phyloP scores from a whole-genome alignment of 2,113 vertebrate genomes.

The Bambusicola thoracicus region DNA sequence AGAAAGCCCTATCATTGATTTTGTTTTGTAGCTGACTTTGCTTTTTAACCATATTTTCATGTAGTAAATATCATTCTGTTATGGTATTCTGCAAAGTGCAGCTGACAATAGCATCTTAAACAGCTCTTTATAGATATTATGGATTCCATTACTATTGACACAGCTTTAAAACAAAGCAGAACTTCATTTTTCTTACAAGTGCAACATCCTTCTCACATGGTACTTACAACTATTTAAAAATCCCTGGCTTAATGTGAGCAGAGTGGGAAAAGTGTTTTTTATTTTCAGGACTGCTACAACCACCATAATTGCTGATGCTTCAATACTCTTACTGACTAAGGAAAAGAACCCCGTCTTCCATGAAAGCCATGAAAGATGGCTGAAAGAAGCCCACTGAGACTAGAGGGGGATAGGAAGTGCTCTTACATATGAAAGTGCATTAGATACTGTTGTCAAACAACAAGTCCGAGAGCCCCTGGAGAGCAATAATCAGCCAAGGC shows the following conservation, averaged over 20 bases:
- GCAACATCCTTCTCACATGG: neutral
- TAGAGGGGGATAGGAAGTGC: neutral
- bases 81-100: neutral
- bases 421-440: neutral
- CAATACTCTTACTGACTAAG: neutral
- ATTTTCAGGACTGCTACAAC: neutral
- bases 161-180: constrained; percentile 12
- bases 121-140: constrained; percentile 8
- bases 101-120: neutral
- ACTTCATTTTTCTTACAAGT: constrained; percentile 1
- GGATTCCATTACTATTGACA: neutral
- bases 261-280: neutral
- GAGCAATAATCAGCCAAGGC: too few relatives aligned
- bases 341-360: rapidly evolving
- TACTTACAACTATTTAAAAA: neutral
- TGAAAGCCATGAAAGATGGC: neutral
- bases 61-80: neutral
- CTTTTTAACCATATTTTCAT: constrained; percentile 31
- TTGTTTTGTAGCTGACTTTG: constrained; percentile 17
- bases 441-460: too few relatives aligned
- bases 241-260: neutral
- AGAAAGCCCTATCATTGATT: neutral
- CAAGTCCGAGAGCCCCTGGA: too few relatives aligned
- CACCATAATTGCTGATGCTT: neutral
- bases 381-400: neutral